Percentiles rank a stretch among this genome's conserved stretches.
phyloP scores from a whole-genome alignment of 2,113 vertebrate species.

The Erythrolamprus reginae region DNA sequence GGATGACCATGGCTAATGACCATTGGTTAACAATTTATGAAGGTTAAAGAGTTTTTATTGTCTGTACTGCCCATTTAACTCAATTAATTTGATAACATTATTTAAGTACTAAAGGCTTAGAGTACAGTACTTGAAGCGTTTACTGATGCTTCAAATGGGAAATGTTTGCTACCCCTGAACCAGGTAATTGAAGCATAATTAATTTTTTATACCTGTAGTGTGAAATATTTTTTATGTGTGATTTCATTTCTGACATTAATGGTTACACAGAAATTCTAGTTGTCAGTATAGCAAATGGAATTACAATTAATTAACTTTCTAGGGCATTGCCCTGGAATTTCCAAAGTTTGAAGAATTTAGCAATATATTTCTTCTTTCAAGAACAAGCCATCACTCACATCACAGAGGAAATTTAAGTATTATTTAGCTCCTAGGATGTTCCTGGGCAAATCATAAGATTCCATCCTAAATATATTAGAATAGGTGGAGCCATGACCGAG shows the following conservation, averaged over 20 bases:
- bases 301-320: not conserved
- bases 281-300: not conserved
- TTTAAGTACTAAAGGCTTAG: not conserved
- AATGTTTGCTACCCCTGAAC: constrained; percentile 16
- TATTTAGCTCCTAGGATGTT: not conserved
- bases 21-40: not conserved
- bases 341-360: not conserved
- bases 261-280: not conserved
- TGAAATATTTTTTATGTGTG: not conserved
- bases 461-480: not conserved
- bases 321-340: not conserved
- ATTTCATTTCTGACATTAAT: constrained; percentile 7
- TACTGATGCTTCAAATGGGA: constrained; percentile 5
- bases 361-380: not conserved
- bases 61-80: not conserved
- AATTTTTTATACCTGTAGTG: constrained; percentile 20
- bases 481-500: no score
- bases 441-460: not conserved
- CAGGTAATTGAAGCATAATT: constrained; percentile 18
- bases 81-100: constrained; percentile 10
- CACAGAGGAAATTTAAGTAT: not conserved
- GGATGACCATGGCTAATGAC: no score
- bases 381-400: not conserved
- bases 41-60: not conserved
- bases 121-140: not conserved